These are phyloP conservation scores for Hucho hucho DNA, from an alignment of 2,113 vertebrate genomes.

Conservation along the genomic window DNA sequence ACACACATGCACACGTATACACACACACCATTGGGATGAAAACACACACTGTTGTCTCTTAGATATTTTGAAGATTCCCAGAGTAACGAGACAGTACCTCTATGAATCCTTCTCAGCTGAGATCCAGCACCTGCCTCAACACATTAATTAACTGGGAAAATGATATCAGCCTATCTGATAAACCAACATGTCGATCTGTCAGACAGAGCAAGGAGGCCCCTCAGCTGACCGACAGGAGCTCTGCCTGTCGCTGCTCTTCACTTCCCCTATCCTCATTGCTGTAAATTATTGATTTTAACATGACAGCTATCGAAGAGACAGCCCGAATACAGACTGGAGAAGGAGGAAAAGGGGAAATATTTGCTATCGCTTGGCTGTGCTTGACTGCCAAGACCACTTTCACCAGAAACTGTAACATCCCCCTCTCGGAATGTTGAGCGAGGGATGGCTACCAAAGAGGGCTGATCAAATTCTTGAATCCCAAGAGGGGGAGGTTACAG, in stretches of 20 bases:
- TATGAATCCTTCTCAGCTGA: conserved; percentile 57
- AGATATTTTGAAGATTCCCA: not conserved
- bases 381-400: conserved; percentile 45
- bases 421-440: conserved; percentile 49
- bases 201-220: conserved; percentile 39
- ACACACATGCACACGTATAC: not conserved
- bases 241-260: conserved; percentile 4
- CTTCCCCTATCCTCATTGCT: conserved; percentile 44
- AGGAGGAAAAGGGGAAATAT: conserved; percentile 50
- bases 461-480: not conserved
- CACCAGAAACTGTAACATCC: conserved; percentile 36
- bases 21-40: conserved; percentile 1
- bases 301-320: conserved; percentile 65
- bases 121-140: conserved; percentile 57
- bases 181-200: conserved; percentile 63
- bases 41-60: not conserved
- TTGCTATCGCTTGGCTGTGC: conserved; percentile 54
- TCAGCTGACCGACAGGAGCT: conserved; percentile 33
- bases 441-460: not conserved
- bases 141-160: conserved; percentile 67
- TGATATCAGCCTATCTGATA: conserved; percentile 68
- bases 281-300: conserved; percentile 75
- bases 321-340: conserved; percentile 46
- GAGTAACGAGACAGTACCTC: conserved; percentile 45
- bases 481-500: not conserved